These are phyloP conservation scores for Fistularia tabacaria DNA, from an alignment of 2,797 vertebrate genomes.

Conservation along the genomic window DNA sequence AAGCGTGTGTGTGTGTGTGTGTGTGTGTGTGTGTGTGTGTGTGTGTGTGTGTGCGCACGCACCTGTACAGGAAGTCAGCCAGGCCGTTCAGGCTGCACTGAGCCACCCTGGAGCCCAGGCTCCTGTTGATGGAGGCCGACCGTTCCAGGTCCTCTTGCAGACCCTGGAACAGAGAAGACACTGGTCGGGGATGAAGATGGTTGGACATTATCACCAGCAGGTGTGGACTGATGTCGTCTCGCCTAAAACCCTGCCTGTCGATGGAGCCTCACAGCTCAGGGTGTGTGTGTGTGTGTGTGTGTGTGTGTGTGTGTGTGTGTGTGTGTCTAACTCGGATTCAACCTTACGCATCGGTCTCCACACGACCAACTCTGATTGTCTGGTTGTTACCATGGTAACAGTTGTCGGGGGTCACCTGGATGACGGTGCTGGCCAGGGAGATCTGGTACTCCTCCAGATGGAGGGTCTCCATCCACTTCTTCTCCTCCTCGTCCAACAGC, in stretches of 20 bases:
- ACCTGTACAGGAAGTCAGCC: conserved; percentile 89
- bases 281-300: neutral
- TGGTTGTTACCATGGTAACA: conserved; percentile 12
- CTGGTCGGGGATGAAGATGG: neutral
- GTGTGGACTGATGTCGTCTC: neutral
- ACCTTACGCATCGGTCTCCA: too few relatives aligned
- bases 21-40: conserved; percentile 1
- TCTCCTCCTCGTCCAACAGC: conserved; percentile 77
- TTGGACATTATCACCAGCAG: neutral
- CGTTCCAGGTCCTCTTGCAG: conserved; percentile 82
- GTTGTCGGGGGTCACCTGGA: conserved; percentile 46
- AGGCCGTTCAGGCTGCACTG: conserved; percentile 84
- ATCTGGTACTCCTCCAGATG: conserved; percentile 72
- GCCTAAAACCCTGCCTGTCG: conserved; percentile 19
- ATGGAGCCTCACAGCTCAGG: conserved; percentile 1
- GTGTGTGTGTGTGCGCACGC: neutral
- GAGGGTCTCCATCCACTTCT: conserved; percentile 70
- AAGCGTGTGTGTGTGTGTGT: neutral
- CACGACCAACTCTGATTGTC: neutral
- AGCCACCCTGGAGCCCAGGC: conserved; percentile 80
- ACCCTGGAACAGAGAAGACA: conserved; percentile 62
- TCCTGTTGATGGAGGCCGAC: conserved; percentile 79
- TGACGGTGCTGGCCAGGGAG: conserved; percentile 66
- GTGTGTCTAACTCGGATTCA: too few relatives aligned
- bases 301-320: too few relatives aligned